Conservation (phyloP, 2,888 invertebrate species). For the Amphimallon solstitiale region DNA sequence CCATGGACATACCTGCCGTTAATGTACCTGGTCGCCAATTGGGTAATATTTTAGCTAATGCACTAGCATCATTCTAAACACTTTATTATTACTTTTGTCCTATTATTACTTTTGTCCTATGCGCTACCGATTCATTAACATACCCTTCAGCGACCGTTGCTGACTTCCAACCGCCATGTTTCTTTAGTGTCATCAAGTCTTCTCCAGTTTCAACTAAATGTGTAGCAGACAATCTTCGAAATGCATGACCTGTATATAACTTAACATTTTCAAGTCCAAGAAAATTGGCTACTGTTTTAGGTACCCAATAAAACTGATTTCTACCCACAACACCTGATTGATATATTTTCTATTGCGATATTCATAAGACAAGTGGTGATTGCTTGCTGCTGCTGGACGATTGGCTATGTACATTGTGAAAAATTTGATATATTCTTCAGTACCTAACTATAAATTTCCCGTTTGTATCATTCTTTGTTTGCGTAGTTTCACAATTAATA, state of each 20-base stretch:
- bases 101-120: too few relatives aligned
- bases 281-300: slow-evolving; percentile 10
- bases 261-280: background rate
- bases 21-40: too few relatives aligned
- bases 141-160: too few relatives aligned
- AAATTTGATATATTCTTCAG: slow-evolving; percentile 17
- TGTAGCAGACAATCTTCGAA: too few relatives aligned
- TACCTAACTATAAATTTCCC: slow-evolving; percentile 4
- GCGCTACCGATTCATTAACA: too few relatives aligned
- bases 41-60: too few relatives aligned
- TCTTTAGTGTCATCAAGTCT: too few relatives aligned
- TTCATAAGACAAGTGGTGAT: background rate
- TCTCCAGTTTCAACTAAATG: too few relatives aligned
- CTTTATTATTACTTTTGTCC: too few relatives aligned
- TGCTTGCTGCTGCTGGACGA: slow-evolving; percentile 13
- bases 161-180: slow-evolving; percentile 50
- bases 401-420: background rate
- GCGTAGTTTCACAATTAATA: slow-evolving; percentile 15
- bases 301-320: slow-evolving; percentile 1
- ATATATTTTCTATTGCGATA: slow-evolving; percentile 4
- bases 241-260: slow-evolving; percentile 10
- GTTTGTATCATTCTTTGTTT: slow-evolving; percentile 10
- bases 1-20: too few relatives aligned
- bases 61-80: too few relatives aligned
- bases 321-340: too few relatives aligned